Evolutionary conservation across 2,113 vertebrate species (phyloP), one percentile per base, ranked within the genome.

Genomic region (Azemiops feae): DNA sequence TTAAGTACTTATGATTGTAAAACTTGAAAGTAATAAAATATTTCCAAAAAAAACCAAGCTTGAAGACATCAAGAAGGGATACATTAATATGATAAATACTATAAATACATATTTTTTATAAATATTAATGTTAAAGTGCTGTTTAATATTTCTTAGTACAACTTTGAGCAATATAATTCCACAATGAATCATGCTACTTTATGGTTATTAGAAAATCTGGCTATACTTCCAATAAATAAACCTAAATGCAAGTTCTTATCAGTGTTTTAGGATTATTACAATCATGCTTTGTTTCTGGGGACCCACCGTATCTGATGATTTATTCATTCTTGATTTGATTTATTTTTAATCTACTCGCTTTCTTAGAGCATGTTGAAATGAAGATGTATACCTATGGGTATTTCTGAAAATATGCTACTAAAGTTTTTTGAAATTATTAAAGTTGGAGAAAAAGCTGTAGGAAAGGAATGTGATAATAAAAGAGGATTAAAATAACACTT

Each of bases 361-460:
- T 74, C 69, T 2, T 39, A 39, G 27, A 53, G 16, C 0, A 23
- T 85, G 92, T 69, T 94, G 89, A 90, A 92, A 96, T 95, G 88
- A 91, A 94, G 92, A 93, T 95, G 53, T 93, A 50, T 43, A 89
- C 7, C 3, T 23, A 5, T 92, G 92, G 93, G 92, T 69, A 92
- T 89, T 92, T 58, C 94, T 23, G 50, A 92, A 22, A 57, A 45
- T 88, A 74, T 86, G 89, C 92, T 94, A 88, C 95, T 96, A 93
- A 94, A 94, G 8, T 45, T 95, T 91, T 52, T 93, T 96, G 96
- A 97, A 94, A 94, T 94, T 91, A 93, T 89, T 89, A 95, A 90
- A 91, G 11, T 95, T 94, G 85, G 89, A 74, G 93, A 93, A 96
- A 93, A 96, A 94, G 91, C 91, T 89, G 22, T 47, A 89, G 89